A percentile compares a stretch with the other conserved stretches of the same genome.
Evolutionary conservation across 2,888 invertebrate species (phyloP).

Genomic region (Drosophila macrothrix): DNA sequence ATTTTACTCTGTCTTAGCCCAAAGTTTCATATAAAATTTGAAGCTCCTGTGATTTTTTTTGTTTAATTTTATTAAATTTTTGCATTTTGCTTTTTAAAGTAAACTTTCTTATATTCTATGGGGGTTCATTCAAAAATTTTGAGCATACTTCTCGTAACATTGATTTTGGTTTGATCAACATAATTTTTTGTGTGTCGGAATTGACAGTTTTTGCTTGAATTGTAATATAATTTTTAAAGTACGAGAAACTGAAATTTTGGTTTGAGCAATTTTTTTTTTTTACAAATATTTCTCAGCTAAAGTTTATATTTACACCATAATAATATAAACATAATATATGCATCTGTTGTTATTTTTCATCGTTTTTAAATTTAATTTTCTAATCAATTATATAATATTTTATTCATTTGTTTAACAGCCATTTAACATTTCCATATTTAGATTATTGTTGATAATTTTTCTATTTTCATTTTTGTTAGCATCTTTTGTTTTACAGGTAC

Average conservation of each 20-base stretch:
- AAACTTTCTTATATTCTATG: slow-evolving; percentile 39
- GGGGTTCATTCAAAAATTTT: slow-evolving; percentile 16
- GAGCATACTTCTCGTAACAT: slow-evolving; percentile 30
- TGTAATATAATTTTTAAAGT: slow-evolving; percentile 27
- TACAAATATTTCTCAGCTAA: slow-evolving; percentile 26
- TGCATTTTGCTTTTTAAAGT: slow-evolving; percentile 44
- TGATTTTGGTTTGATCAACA: slow-evolving; percentile 17
- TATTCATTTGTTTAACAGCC: slow-evolving; percentile 60
- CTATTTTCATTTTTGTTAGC: slow-evolving; percentile 14
- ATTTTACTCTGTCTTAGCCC: slow-evolving; percentile 39
- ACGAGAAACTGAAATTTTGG: slow-evolving; percentile 37
- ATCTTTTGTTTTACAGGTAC: slow-evolving; percentile 62
- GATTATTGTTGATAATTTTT: slow-evolving; percentile 63
- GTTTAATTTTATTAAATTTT: slow-evolving; percentile 2
- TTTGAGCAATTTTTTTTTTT: slow-evolving; percentile 60
- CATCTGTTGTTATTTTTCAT: background rate
- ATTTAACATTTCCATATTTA: slow-evolving; percentile 62
- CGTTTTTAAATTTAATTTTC: slow-evolving; percentile 40
- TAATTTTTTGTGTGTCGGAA: slow-evolving; percentile 46
- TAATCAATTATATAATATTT: slow-evolving; percentile 25
- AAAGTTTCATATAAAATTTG: slow-evolving; percentile 68
- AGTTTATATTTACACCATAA: slow-evolving; percentile 33
- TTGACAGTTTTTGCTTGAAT: slow-evolving; percentile 59
- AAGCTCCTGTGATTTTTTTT: slow-evolving; percentile 58
- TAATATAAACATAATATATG: slow-evolving; percentile 8